Conservation (phyloP, 2,113 vertebrate genomes). For the Vidua macroura region DNA sequence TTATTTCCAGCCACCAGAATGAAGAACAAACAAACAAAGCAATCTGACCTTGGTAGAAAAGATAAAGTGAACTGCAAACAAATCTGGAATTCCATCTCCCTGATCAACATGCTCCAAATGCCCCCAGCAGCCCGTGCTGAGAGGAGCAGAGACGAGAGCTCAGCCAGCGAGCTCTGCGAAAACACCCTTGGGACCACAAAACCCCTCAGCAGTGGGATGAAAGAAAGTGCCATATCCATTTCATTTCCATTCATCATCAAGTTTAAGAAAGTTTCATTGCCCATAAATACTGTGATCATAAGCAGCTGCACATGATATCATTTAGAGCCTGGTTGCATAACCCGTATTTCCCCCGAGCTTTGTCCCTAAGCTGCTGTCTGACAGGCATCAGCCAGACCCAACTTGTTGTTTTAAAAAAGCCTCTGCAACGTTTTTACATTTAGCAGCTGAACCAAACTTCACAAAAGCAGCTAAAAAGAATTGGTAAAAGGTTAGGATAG, state of each 20-base stretch:
- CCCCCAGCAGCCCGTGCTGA: background rate
- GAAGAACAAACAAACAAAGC: conserved; percentile 41
- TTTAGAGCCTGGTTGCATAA: conserved; percentile 45
- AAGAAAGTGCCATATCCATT: conserved; percentile 43
- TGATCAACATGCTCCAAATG: conserved; percentile 2
- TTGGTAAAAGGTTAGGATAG: conserved; percentile 73
- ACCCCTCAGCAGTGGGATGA: background rate
- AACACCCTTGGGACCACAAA: background rate
- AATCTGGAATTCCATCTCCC: background rate
- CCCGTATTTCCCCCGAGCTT: conserved; percentile 49
- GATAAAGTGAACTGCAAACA: conserved; percentile 53
- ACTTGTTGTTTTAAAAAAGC: conserved; percentile 15
- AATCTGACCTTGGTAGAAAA: conserved; percentile 11
- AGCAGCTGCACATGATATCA: conserved; percentile 67
- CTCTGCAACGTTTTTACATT: conserved; percentile 40
- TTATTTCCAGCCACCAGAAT: background rate
- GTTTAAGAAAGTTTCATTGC: conserved; percentile 52
- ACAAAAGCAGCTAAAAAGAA: conserved; percentile 74
- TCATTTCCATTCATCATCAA: conserved; percentile 17
- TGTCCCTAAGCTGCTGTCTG: conserved; percentile 64
- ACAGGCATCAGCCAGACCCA: conserved; percentile 70
- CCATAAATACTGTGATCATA: conserved; percentile 34
- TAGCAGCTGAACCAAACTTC: conserved; percentile 79
- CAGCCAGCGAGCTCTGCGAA: background rate
- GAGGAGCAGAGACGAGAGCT: background rate